Base-by-base conservation (phyloP, 2,797 vertebrate genomes). In the Sphenodon punctatus region DNA sequence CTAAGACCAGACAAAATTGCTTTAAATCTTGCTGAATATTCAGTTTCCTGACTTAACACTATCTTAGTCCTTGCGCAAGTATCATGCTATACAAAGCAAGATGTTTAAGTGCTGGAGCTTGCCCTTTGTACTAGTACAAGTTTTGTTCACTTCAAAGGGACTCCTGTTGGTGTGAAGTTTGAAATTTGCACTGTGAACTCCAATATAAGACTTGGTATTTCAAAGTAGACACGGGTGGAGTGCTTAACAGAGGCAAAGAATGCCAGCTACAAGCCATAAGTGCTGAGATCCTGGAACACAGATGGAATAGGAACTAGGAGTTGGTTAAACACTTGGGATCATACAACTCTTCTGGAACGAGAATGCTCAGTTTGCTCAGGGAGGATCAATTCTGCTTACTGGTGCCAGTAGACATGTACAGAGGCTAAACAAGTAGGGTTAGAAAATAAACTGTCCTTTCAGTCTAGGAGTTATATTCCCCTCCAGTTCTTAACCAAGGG, bases 171-270 rank as follows among this genome's bases (percentile, higher is more conserved):
- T n/a, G n/a, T n/a, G n/a, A n/a, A n/a, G n/a, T n/a, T n/a, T n/a
- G n/a, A n/a, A n/a, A n/a, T n/a, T n/a, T n/a, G n/a, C n/a, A n/a
- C n/a, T n/a, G n/a, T 85, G 88, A 88, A 82, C 84, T 86, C 77
- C 38, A 81, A 64, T 73, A 3, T 17, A 2, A 16, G 93, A 81
- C 27, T 53, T 10, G 51, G 15, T 53, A 30, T 53, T 30, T 27
- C n/a, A 30, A 16, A 17, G 38, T n/a, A n/a, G n/a, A n/a, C 84
- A 86, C 88, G 67, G 46, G 82, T 87, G 89, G 93, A 84, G 55
- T 77, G 19, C 6, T 39, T 58, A 81, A 87, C 84, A 91, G 89
- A 89, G 80, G 79, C 56, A 76, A 36, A 76, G 68, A 86, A 32
- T 67, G 53, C 68, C 75, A 74, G 65, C 69, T 72, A 67, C 0